phyloP scores from a whole-genome alignment of 1,140 invertebrate genomes.

The Bombus pyrosoma region DNA sequence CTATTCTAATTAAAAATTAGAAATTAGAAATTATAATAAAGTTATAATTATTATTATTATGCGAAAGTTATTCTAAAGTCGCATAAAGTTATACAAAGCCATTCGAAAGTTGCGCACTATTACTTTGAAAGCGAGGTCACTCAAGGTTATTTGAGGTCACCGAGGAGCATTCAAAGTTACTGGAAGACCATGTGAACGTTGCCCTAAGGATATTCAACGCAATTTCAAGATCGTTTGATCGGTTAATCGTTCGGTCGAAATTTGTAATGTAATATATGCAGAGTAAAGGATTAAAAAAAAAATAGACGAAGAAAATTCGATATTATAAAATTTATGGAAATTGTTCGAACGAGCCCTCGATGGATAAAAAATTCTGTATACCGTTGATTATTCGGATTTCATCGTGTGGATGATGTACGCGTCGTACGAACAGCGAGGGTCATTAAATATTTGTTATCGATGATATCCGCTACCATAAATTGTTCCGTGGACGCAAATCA shows the following conservation, averaged over 20 bases:
- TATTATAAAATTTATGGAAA: not conserved
- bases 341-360: not conserved
- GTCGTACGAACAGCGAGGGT: not conserved
- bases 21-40: no score
- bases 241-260: not conserved
- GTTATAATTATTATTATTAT: no score
- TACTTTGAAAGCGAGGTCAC: not conserved
- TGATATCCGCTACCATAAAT: not conserved
- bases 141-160: not conserved
- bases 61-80: not conserved
- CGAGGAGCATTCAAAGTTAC: no score
- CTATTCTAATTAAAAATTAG: no score
- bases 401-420: not conserved
- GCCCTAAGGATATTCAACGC: not conserved
- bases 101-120: not conserved
- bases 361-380: not conserved
- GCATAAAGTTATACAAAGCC: not conserved
- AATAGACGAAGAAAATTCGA: not conserved
- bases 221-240: not conserved
- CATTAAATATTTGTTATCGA: conserved; percentile 20
- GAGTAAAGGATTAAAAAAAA: not conserved
- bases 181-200: no score
- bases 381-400: not conserved
- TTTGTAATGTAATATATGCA: not conserved
- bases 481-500: conserved; percentile 14